Conservation (phyloP, 2,797 vertebrate species). For the Schizopygopsis malacanthus region DNA sequence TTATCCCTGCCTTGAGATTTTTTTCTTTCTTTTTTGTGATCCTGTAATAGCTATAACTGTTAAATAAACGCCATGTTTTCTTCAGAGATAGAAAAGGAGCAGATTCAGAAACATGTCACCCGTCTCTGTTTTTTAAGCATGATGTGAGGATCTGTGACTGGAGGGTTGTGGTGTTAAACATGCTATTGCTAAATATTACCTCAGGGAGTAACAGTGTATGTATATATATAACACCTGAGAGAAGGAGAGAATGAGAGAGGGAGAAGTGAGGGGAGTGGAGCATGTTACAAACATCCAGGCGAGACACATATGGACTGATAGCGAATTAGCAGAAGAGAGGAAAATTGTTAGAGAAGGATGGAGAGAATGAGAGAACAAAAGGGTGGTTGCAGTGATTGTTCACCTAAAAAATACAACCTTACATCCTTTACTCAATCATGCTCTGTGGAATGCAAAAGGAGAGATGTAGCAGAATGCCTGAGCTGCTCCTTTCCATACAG, state of each 20-base stretch:
- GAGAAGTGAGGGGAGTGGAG: conserved; percentile 54
- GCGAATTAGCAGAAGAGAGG: conserved; percentile 29
- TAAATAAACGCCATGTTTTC: conserved; percentile 71
- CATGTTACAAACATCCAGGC: conserved; percentile 28
- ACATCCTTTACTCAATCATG: not conserved
- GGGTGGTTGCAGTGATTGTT: conserved; percentile 17
- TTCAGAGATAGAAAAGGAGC: conserved; percentile 75
- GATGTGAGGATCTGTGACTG: conserved; percentile 67
- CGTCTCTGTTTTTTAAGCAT: conserved; percentile 68
- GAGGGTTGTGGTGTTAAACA: conserved; percentile 82
- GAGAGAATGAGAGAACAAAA: conserved; percentile 19
- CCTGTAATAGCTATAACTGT: conserved; percentile 73
- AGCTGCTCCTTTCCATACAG: not conserved
- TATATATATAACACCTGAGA: conserved; percentile 61
- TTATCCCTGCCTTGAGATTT: conserved; percentile 75
- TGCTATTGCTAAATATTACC: conserved; percentile 80
- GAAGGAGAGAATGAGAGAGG: conserved; percentile 17
- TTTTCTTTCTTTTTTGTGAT: conserved; percentile 66
- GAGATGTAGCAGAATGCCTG: not conserved
- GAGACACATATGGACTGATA: conserved; percentile 27
- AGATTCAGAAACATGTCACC: conserved; percentile 70
- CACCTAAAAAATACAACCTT: not conserved
- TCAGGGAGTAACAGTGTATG: conserved; percentile 77
- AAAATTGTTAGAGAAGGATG: conserved; percentile 46
- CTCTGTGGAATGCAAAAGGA: not conserved